Base-by-base conservation (phyloP, 2,888 invertebrate species). In the Phyllotreta striolata region DNA sequence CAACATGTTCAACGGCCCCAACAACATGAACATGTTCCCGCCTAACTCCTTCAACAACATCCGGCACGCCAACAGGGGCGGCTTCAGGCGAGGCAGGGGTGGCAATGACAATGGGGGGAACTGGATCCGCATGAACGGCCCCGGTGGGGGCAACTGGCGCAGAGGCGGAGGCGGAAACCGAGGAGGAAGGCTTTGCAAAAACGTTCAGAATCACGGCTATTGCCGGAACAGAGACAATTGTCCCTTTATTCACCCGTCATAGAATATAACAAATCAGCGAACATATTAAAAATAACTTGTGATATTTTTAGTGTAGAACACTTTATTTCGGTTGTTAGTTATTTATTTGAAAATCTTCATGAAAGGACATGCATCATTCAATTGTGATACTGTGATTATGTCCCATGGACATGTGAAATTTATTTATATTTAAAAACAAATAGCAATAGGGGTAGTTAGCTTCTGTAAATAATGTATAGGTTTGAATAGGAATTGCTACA, bases 181-280 rank as follows among this genome's bases (percentile, higher is more conserved):
- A 41, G 80, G 84, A 9, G 66, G 84, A 78, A 43, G 85, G 84
- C 41, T 87, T 84, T 95, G 94, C 78, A 89, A 91, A 78, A 91
- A 92, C 78, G 91, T 91, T 76, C 89, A 90, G 78, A 89, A 90
- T 74, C 88, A 87, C 73, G 94, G 94, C 0, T 91, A 88, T 66
- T 95, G 95, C 82, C 85, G 92, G 55, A 88, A 91, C 77, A 92
- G 92, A 60, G 91, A 91, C 73, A 89, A 89, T 72, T 96, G 95
- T 82, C 88, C 89, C 58, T 95, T 91, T 80, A 83, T 93, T 71
- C 95, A 95, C 84, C 92, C 92, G 7, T 64, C 24, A 62, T 51
- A 37, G 7, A 13, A 39, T 51, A 37, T 55, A 24, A 41, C 12
- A 38, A 38, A 55, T 14, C 43, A 47, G 52, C 38, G 39, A 52